phyloP scores from a whole-genome alignment of 2,113 vertebrate genomes.

The Periophthalmus modestus region DNA sequence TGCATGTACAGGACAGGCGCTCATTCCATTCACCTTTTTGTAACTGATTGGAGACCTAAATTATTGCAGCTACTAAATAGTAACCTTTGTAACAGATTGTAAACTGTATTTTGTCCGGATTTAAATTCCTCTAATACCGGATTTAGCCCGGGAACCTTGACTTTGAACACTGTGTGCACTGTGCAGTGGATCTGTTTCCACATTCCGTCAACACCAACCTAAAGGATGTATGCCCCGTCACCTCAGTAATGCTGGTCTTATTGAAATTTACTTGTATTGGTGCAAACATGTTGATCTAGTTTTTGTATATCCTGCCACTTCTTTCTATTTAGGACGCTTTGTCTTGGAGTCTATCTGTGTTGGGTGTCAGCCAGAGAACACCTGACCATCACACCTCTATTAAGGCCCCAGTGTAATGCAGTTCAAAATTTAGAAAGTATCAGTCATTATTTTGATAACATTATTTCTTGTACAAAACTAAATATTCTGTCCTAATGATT shows the following conservation, averaged over 20 bases:
- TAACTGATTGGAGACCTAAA: too few relatives aligned
- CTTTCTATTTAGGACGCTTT: conserved; percentile 23
- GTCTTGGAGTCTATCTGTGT: conserved; percentile 33
- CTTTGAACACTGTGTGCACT: neutral
- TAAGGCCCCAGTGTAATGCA: neutral
- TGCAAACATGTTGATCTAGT: conserved; percentile 2
- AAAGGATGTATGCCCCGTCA: neutral
- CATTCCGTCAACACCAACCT: conserved; percentile 1
- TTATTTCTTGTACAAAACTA: too few relatives aligned
- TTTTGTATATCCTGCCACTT: conserved; percentile 23
- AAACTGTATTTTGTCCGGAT: neutral
- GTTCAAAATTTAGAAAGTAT: too few relatives aligned
- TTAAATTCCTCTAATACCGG: neutral
- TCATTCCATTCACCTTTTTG: too few relatives aligned
- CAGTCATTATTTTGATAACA: too few relatives aligned
- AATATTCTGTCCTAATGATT: too few relatives aligned
- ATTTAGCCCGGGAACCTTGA: neutral
- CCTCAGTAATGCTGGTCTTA: neutral
- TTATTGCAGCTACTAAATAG: too few relatives aligned
- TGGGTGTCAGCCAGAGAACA: conserved; percentile 39
- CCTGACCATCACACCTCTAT: conserved; percentile 36
- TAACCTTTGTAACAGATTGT: neutral
- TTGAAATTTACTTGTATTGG: neutral
- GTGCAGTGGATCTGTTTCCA: neutral
- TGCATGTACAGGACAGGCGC: too few relatives aligned